Base-by-base conservation (phyloP, 2,113 vertebrate species). In the Megalops atlanticus region DNA sequence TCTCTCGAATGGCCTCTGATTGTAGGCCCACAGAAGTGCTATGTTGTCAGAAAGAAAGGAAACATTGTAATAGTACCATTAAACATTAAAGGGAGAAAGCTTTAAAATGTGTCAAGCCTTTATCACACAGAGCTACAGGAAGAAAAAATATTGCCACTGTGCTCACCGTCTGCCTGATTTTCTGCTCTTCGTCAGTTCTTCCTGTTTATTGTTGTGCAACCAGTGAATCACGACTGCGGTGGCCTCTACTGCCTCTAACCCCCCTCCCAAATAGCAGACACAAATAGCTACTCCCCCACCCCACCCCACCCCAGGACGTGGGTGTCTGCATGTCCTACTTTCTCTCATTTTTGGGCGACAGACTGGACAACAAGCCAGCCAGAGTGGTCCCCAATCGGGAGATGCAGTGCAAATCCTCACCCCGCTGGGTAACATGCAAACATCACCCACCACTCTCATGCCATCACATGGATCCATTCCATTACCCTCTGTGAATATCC, bases 401-500 rank as follows among this genome's bases (percentile, higher is more conserved):
- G 2, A 18, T 31, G 3, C 15, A 38, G 0, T 38, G 33, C 54
- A 45, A 41, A 38, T 27, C 31, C 10, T 18, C 77, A 71, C 12
- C 41, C 12, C n/a, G 40, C 58, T 58, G 43, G 43, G 5, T 40
- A 43, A 24, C 40, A 1, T 33, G 1, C 18, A 40, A 39, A 78
- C n/a, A 4, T 18, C 77, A 43, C 27, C 39, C 38, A 35, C 11
- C 40, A 18, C 38, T 33, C 35, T 16, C 27, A 15, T 6, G 14
- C 14, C 24, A 78, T 21, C 24, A 36, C 18, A 15, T 64, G 69
- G 52, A 64, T 33, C 77, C 27, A 43, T 70, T 31, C 69, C 4
- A 73, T 72, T 79, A 70, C 52, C 78, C 33, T 47, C 43, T 31
- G 21, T 4, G 21, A 80, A 33, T 16, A 79, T 49, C 68, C 69